phyloP scores from a whole-genome alignment of 2,797 vertebrate genomes.

The Lophius americanus region DNA sequence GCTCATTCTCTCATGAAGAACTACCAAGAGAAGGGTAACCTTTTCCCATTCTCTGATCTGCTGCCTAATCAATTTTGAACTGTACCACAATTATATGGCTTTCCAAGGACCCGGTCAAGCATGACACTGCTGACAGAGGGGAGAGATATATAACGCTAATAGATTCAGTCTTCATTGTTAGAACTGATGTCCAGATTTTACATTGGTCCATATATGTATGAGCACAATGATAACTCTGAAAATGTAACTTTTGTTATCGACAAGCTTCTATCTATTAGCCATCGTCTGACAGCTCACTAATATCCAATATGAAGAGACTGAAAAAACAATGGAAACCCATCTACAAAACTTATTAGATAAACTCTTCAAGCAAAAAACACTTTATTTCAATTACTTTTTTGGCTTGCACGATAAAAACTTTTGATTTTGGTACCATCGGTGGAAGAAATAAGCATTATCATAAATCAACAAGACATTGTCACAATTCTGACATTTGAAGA shows the following conservation, averaged over 20 bases:
- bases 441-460: too few relatives aligned
- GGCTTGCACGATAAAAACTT: too few relatives aligned
- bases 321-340: not conserved
- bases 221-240: conserved; percentile 8
- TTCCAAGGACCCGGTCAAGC: conserved; percentile 65
- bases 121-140: conserved; percentile 65
- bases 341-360: too few relatives aligned
- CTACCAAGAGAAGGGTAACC: conserved; percentile 35
- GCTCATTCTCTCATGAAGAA: conserved; percentile 41
- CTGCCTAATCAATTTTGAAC: conserved; percentile 63
- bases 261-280: conserved; percentile 31
- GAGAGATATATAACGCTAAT: conserved; percentile 50
- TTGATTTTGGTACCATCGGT: too few relatives aligned
- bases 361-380: too few relatives aligned
- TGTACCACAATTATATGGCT: conserved; percentile 48
- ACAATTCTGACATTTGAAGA: too few relatives aligned
- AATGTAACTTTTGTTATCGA: conserved; percentile 12
- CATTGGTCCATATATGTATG: conserved; percentile 40
- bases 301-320: conserved; percentile 9
- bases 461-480: too few relatives aligned
- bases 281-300: conserved; percentile 15
- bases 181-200: conserved; percentile 78
- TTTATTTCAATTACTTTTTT: not conserved
- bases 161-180: conserved; percentile 60
- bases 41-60: conserved; percentile 58